Percentiles rank a stretch among this genome's conserved stretches.
phyloP scores from a whole-genome alignment of 2,113 vertebrate genomes.

The Jaculus jaculus region DNA sequence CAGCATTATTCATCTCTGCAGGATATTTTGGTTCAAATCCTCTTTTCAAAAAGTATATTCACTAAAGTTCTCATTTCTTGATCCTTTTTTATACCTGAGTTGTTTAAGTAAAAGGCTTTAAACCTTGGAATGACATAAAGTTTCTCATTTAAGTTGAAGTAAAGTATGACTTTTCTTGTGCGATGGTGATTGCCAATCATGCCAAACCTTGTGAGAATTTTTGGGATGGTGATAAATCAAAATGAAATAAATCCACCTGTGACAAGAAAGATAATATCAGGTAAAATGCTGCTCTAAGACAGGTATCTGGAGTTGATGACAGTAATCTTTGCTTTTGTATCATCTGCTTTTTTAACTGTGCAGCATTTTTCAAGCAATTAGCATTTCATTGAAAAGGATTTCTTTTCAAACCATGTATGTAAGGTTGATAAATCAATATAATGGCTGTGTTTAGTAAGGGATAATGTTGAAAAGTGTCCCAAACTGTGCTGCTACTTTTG shows the following conservation, averaged over 20 bases:
- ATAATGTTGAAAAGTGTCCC: not conserved
- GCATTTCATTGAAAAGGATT: conserved; percentile 12
- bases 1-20: no score
- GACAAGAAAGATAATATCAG: not conserved
- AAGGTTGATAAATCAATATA: not conserved
- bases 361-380: not conserved
- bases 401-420: not conserved
- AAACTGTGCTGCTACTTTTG: not conserved
- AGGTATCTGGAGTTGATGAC: conserved; percentile 22
- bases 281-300: conserved; percentile 14
- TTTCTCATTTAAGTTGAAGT: conserved; percentile 40
- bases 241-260: not conserved
- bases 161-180: conserved; percentile 47
- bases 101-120: conserved; percentile 44
- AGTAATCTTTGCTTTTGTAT: not conserved
- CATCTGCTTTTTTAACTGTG: not conserved
- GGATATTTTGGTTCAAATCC: no score
- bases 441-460: not conserved
- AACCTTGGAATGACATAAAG: not conserved
- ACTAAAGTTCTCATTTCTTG: not conserved
- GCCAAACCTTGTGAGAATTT: not conserved
- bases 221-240: not conserved
- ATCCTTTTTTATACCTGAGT: conserved; percentile 32
- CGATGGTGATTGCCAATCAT: conserved; percentile 33
- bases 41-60: no score